Conservation (phyloP, 2,888 invertebrate species). For the Sisyra terminalis region DNA sequence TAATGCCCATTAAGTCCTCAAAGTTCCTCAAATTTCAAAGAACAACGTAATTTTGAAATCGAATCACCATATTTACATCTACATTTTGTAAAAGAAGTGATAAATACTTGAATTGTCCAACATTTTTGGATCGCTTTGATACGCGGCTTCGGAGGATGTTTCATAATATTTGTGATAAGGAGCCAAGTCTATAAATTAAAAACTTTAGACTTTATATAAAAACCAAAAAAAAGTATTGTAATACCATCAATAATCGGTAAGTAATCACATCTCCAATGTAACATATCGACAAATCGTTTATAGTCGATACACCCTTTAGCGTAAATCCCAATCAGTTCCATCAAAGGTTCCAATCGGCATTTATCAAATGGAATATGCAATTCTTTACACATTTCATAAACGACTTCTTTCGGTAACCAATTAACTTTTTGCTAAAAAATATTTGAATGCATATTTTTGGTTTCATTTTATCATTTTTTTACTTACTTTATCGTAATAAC, state of each 20-base stretch:
- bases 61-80: too few species aligned
- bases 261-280: constrained; percentile 27
- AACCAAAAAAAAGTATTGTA: too few species aligned
- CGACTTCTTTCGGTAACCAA: constrained; percentile 28
- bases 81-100: too few species aligned
- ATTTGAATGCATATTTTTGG: too few species aligned
- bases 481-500: constrained; percentile 20
- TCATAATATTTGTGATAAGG: constrained; percentile 18
- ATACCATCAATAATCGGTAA: constrained; percentile 27
- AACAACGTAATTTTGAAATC: too few species aligned
- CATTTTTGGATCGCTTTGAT: constrained; percentile 17
- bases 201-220: too few species aligned
- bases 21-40: too few species aligned
- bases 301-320: constrained; percentile 31
- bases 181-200: constrained; percentile 20
- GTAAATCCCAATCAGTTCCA: constrained; percentile 30
- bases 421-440: constrained; percentile 24
- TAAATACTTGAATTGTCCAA: constrained; percentile 21
- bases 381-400: constrained; percentile 28
- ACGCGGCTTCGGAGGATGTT: constrained; percentile 19
- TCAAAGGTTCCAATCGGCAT: constrained; percentile 30
- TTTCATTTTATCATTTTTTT: too few species aligned
- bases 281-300: constrained; percentile 29
- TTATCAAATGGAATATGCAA: constrained; percentile 30
- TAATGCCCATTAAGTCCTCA: too few species aligned